A percentile compares a stretch with the other conserved stretches of the same genome.
phyloP scores from a whole-genome alignment of 2,797 vertebrate species.

The Ctenosaura bakeri region DNA sequence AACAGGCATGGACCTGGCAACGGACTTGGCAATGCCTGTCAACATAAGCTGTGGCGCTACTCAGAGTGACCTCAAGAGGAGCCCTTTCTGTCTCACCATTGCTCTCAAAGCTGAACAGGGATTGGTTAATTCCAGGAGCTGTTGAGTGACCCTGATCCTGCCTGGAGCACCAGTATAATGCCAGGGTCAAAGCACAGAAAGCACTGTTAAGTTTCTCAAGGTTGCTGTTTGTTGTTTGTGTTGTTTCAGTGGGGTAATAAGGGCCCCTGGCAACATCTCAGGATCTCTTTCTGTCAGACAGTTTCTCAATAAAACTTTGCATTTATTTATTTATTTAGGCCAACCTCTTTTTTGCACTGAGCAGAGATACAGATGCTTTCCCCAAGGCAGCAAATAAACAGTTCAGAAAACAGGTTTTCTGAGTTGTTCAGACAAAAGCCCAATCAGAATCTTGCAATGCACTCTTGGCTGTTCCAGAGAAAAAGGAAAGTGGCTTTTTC shows the following conservation, averaged over 20 bases:
- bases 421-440: neutral
- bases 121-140: neutral
- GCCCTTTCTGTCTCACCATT: neutral
- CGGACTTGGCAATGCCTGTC: neutral
- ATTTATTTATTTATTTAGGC: neutral
- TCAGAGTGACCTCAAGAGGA: conserved; percentile 4
- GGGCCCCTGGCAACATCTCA: conserved; percentile 2
- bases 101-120: neutral
- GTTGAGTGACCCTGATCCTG: conserved; percentile 10
- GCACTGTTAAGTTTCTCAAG: conserved; percentile 27
- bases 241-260: neutral
- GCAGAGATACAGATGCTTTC: neutral
- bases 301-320: conserved; percentile 39
- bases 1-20: neutral
- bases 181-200: neutral
- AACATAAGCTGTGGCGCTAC: neutral
- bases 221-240: conserved; percentile 6
- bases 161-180: neutral
- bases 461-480: too few relatives aligned
- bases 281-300: conserved; percentile 6
- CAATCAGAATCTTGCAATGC: neutral
- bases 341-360: neutral
- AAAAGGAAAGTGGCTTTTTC: too few relatives aligned
- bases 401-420: neutral
- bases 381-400: neutral